Evolutionary conservation across 2,113 vertebrate species (phyloP), one percentile per base, ranked within the genome.

Genomic region (Scomber colias): DNA sequence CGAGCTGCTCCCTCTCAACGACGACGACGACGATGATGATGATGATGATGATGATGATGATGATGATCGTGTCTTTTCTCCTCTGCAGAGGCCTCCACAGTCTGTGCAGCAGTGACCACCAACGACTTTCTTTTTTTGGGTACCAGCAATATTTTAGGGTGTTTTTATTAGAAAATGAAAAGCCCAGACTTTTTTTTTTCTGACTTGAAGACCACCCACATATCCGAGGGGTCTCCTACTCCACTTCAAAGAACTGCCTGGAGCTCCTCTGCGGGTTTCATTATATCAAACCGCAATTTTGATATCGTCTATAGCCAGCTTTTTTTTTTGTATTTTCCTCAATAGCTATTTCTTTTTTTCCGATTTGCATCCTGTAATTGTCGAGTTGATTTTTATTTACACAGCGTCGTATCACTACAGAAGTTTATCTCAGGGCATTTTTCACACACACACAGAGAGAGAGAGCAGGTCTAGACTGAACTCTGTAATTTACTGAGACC

Each of bases 1-100:
- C 91, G 95, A 46, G 74, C 72, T 95, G 95, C 96, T 93, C 94
- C 21, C 21, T 21, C 21, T 21, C 21, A 21, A 21, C 21, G 21
- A 21, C 21, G 21, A 21, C 21, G 21, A 21, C 21, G 21, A 21
- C 21, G 21, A 21, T 21, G 21, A 21, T 21, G 21, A 21, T 21
- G 21, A 21, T 21, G 21, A 21, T 21, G 21, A 21, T 21, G 21
- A 21, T 21, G 21, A 21, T 21, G 21, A 21, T 27, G 24, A 27
- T 27, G 24, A 27, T 27, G 1, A 27, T 27, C 24, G 2, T 2
- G 3, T 94, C 95, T 62, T 35, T 51, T 27, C n/a, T 53, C 35
- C 60, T 11, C 5, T 50, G 67, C 17, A 35, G 60, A 53, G 59
- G 13, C 48, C 48, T 19, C 49, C 54, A 51, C 54, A 51, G 30